Evolutionary conservation across 1,140 invertebrate genomes (phyloP), one percentile per base, ranked within the genome.

Genomic region (Hydropsyche tenuis): DNA sequence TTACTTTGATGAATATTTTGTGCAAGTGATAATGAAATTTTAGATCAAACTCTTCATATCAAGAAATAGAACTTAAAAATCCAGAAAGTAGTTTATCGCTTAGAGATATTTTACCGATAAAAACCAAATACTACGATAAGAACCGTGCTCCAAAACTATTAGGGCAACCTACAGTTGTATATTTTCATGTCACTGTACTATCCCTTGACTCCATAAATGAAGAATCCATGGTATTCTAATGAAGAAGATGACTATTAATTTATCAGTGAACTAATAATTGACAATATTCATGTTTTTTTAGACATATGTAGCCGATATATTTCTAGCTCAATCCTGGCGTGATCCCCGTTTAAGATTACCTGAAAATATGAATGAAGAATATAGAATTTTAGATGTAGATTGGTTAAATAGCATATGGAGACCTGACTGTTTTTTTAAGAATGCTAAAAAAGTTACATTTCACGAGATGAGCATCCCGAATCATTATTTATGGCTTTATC

Each of bases 401-500:
- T 96, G 94, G 94, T 83, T 96, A 77, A 92, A 95, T 82, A 92
- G 81, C 69, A 96, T 96, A 81, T 96, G 94, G 94, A 87, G 94
- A 69, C 94, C 94, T 0, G 94, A 96, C 83, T 94, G 93, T 81
- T 95, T 96, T 85, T 96, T 96, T 81, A 96, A 95, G 84, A 96
- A 96, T 81, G 94, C 94, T 43, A 96, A 96, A 81, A 94, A 94
- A 81, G 94, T 96, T 23, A 96, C 93, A 1, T 96, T 96, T 78
- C 94, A 96, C 77, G 94, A 96, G 85, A 96, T 96, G 94, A 95
- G 93, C 80, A 94, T 96, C 82, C 94, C 94, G 0, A 96, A 96
- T 83, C 94, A 96, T 83, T 96, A 96, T 84, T 85, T 95, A 1
- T 96, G 94, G 94, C 81, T 96, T 46, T 95, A 95, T 81, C 92